Evolutionary conservation across 2,113 vertebrate species (phyloP), one percentile per base, ranked within the genome.

Genomic region (Hoplias malabaricus): DNA sequence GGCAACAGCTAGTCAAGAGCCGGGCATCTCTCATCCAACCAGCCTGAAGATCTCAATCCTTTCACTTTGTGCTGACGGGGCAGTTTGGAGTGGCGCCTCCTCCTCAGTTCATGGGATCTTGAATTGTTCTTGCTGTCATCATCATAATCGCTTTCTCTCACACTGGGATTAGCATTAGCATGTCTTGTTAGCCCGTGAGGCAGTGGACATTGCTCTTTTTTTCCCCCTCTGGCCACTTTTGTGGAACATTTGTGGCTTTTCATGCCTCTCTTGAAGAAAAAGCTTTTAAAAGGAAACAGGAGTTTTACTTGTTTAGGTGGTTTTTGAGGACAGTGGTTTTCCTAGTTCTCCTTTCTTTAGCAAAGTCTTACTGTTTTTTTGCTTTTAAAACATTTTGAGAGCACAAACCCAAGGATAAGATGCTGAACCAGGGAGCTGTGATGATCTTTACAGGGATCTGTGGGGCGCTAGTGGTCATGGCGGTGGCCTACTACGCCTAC

Each of bases 391-490:
- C 72, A 61, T 23, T 66, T 27, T 84, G 31, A 25, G 68, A 43
- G 84, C 80, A 77, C 54, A 7, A 67, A 83, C 31, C 43, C 66
- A 65, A 53, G 80, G 84, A 82, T 69, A 89, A 87, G 78, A 93
- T 93, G 92, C 76, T 92, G 85, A 93, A 92, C 86, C 92, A 93
- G 85, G 90, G 91, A 25, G 90, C 89, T 53, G 92, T 93, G 78
- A 88, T 93, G 87, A 86, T 93, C 86, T 93, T 93, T 85, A 92
- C 92, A 42, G 92, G 92, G 29, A 88, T 92, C 31, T 93, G 92
- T 87, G 92, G 92, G 71, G 90, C 92, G 0, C 70, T 93, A 85
- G 90, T 93, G 81, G 73, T 93, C 72, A 84, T 93, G 90, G 92
- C 92, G 5, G 87, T 93, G 86, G 89, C 85, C 80, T 93, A 93